A percentile compares a stretch with the other conserved stretches of the same genome.
phyloP scores from a whole-genome alignment of 35 echinoderm and acorn worm genomes.

The Patiria miniata region DNA sequence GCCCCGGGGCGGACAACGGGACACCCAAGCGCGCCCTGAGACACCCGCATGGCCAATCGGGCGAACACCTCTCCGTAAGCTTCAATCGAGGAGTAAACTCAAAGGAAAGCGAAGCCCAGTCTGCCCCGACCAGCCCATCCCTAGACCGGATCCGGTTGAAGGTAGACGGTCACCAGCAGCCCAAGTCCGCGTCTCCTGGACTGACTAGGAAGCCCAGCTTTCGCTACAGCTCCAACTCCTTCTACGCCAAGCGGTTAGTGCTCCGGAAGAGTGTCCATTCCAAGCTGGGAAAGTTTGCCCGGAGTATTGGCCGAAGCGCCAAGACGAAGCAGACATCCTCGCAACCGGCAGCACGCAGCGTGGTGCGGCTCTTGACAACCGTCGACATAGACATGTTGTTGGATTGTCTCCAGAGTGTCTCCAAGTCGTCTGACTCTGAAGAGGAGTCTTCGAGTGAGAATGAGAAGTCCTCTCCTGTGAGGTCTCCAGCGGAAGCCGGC shows the following conservation, averaged over 20 bases:
- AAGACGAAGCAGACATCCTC: constrained; percentile 7
- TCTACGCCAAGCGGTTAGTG: constrained; percentile 1
- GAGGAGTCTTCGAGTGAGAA: not conserved
- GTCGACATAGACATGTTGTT: constrained; percentile 54
- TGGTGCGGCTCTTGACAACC: constrained; percentile 39
- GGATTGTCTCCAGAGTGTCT: constrained; percentile 52
- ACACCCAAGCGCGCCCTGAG: not conserved
- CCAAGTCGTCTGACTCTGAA: not conserved
- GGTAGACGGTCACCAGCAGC: not conserved
- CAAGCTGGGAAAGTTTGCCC: constrained; percentile 21
- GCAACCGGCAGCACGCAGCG: not conserved
- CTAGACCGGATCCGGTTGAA: not conserved
- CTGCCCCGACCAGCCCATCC: not conserved
- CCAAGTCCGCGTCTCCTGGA: not conserved
- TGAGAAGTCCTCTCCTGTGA: not conserved
- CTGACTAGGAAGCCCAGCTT: not conserved
- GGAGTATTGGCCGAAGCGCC: not conserved
- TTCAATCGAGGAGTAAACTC: not conserved
- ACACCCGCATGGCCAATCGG: not conserved
- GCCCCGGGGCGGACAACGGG: not conserved
- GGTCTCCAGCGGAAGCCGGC: not conserved
- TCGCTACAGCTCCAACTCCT: constrained; percentile 11
- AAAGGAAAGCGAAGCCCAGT: not conserved
- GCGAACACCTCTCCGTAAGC: not conserved
- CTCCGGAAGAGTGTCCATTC: constrained; percentile 14